Evolutionary conservation across 2,797 vertebrate genomes (phyloP).

Genomic region (Takifugu rubripes): DNA sequence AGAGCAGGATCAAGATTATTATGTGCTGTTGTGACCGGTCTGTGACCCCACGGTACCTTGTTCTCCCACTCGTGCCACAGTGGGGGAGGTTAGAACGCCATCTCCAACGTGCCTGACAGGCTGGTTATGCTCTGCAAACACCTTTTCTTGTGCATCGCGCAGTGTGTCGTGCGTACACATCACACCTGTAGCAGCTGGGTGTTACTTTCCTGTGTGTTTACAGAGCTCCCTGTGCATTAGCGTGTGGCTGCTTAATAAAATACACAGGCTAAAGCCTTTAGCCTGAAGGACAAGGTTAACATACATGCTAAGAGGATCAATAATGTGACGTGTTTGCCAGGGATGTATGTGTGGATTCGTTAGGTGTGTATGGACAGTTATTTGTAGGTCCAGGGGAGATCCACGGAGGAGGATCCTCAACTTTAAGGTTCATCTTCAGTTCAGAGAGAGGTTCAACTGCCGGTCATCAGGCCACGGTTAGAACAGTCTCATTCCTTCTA

Average conservation of each 20-base stretch:
- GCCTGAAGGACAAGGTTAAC: constrained; percentile 33
- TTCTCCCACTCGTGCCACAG: constrained; percentile 45
- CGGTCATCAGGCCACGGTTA: constrained; percentile 73
- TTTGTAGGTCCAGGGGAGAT: constrained; percentile 74
- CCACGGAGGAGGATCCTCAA: constrained; percentile 74
- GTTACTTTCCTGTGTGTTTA: constrained; percentile 33
- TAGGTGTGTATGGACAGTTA: constrained; percentile 41
- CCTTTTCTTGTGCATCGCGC: constrained; percentile 10
- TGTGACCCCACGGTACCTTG: constrained; percentile 67
- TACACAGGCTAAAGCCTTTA: neutral
- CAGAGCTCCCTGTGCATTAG: constrained; percentile 46
- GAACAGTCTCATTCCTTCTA: constrained; percentile 43
- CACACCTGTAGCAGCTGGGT: constrained; percentile 21
- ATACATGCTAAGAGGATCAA: constrained; percentile 31
- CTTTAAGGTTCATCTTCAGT: constrained; percentile 81
- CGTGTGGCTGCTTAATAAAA: constrained; percentile 25
- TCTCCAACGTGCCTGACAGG: constrained; percentile 46
- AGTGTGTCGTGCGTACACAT: constrained; percentile 8
- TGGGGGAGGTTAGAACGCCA: constrained; percentile 29
- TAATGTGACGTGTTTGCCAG: constrained; percentile 13
- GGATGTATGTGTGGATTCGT: constrained; percentile 15
- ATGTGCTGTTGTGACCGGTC: constrained; percentile 66
- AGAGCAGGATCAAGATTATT: constrained; percentile 56
- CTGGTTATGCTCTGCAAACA: constrained; percentile 42
- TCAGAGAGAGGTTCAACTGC: constrained; percentile 76